Conservation (phyloP, 2,797 vertebrate genomes). For the Arctocebus calabarensis region DNA sequence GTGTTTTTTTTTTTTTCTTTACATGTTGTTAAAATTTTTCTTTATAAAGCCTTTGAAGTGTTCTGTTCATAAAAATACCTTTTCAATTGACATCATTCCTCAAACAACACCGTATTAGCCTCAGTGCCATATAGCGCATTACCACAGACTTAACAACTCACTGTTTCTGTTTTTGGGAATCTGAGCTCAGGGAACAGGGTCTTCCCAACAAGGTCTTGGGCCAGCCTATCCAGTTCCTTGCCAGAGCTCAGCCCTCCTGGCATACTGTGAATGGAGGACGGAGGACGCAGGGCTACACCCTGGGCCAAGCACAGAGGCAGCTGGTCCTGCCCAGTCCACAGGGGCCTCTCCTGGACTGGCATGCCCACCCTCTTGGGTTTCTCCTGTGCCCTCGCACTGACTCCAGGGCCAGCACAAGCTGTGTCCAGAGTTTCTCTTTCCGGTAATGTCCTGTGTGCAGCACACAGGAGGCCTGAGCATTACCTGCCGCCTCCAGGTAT, state of each 20-base stretch:
- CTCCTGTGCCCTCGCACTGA: too few relatives aligned
- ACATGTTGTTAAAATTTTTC: neutral
- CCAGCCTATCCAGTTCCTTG: too few relatives aligned
- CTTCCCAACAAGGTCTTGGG: neutral
- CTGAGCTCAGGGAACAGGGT: neutral
- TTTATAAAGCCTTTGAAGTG: neutral
- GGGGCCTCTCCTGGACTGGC: too few relatives aligned
- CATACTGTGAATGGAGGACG: too few relatives aligned
- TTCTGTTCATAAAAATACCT: conserved; percentile 55
- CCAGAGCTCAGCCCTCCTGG: neutral
- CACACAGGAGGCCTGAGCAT: neutral
- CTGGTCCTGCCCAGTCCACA: too few relatives aligned
- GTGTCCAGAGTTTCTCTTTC: too few relatives aligned
- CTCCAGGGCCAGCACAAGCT: too few relatives aligned
- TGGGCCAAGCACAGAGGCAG: too few relatives aligned
- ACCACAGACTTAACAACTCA: neutral
- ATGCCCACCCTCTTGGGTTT: too few relatives aligned
- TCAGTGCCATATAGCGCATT: too few relatives aligned
- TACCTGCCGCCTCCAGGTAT: neutral
- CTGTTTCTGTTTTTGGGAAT: neutral
- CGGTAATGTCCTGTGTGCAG: neutral
- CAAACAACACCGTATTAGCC: neutral
- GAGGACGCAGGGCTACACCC: too few relatives aligned
- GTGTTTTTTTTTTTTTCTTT: neutral
- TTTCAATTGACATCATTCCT: neutral